Evolutionary conservation across 2,113 vertebrate species (phyloP).

Genomic region (Charina bottae): DNA sequence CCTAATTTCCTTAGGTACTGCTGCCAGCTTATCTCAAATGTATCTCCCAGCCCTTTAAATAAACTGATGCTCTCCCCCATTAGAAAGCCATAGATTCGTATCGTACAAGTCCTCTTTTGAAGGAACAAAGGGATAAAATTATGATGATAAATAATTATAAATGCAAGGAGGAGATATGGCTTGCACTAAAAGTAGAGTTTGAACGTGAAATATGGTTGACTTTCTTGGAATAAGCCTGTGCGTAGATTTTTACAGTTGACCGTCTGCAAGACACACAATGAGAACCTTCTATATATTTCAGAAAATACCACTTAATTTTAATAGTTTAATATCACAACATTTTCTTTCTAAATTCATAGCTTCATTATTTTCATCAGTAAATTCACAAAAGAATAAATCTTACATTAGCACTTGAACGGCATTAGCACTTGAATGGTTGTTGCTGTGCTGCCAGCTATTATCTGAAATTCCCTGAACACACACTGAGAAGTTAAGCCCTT

Average conservation of each 20-base stretch:
- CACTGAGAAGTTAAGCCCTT: conserved; percentile 55
- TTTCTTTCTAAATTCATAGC: neutral
- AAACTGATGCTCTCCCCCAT: neutral
- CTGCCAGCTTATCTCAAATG: neutral
- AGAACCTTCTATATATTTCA: neutral
- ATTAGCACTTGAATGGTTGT: neutral
- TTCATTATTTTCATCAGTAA: conserved; percentile 25
- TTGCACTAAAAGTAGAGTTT: neutral
- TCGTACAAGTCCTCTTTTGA: neutral
- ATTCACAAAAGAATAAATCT: neutral
- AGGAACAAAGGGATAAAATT: neutral
- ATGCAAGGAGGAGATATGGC: neutral
- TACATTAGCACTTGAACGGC: conserved; percentile 23
- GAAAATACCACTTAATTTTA: neutral
- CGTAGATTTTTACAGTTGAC: neutral
- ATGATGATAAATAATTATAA: neutral
- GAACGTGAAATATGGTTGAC: neutral
- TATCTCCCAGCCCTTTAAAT: neutral
- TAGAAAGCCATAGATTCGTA: neutral
- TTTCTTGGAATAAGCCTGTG: neutral
- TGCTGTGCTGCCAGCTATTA: conserved; percentile 35
- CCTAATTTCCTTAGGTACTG: neutral
- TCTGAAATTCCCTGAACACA: conserved; percentile 45
- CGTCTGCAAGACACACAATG: neutral
- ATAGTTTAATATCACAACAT: neutral